Evolutionary conservation across 2,797 vertebrate genomes (phyloP), one percentile per base, ranked within the genome.

Genomic region (Pteronotus mesoamericanus): DNA sequence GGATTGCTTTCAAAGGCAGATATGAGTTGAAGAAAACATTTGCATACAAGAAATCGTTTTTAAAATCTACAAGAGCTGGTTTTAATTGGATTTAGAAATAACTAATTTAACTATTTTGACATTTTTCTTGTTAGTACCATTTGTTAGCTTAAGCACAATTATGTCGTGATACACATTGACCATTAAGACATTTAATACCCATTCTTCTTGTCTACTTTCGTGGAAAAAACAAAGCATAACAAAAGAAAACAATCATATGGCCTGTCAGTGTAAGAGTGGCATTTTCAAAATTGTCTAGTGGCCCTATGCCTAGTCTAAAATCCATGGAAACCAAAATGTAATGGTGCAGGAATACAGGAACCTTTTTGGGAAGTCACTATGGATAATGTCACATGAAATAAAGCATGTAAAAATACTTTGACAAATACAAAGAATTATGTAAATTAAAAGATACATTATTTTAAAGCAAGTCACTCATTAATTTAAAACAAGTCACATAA

Each of bases 271-370:
- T 6, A 10, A 51, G 8, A 68, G 2, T 24, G 34, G 37, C 21
- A 78, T 94, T 96, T 95, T 84, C 66, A 80, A 71, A 59, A 37
- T 71, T 80, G 14, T 74, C 39, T 78, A 53, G 26, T 86, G 59
- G 26, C 68, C 21, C 48, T 92, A 85, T 82, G 6, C 19, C 21
- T 55, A 22, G 48, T 82, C 24, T 64, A 64, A 92, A 80, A 69
- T 39, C n/a, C 44, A 34, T n/a, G 42, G 21, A 89, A 78, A 94
- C 32, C 14, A 71, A 94, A 91, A 61, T 42, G 16, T 22, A 92
- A 71, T 12, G 24, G 32, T 71, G 11, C 15, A 59, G 37, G 44
- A 72, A 89, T 42, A 88, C 87, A n/a, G 79, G 16, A 89, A 84
- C 91, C 74, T 34, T 80, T 95, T 74, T 91, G 78, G 19, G 51